Conservation (phyloP, 2,888 invertebrate species). For the Trissoscelio sp. region DNA sequence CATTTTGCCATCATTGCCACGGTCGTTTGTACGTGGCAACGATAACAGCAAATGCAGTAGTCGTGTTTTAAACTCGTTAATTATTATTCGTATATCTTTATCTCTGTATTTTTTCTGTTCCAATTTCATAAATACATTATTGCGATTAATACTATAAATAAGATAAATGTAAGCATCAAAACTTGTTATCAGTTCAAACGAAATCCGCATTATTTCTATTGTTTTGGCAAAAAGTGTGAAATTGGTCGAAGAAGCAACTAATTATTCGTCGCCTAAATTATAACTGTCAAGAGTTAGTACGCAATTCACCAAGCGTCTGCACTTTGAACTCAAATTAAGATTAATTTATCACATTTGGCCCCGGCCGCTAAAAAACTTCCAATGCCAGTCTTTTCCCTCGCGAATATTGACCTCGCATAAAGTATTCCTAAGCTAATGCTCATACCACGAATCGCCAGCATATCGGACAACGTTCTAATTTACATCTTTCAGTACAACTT, state of each 20-base stretch:
- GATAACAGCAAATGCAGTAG: conserved; percentile 68
- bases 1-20: conserved; percentile 63
- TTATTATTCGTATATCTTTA: conserved; percentile 64
- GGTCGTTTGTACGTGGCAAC: conserved; percentile 62
- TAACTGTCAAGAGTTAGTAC: conserved; percentile 15
- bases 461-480: conserved; percentile 30
- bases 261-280: conserved; percentile 49
- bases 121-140: conserved; percentile 57
- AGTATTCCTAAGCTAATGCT: conserved; percentile 33
- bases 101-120: conserved; percentile 58
- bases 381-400: conserved; percentile 42
- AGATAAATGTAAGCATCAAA: conserved; percentile 23
- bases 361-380: conserved; percentile 43
- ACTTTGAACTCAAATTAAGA: conserved; percentile 62
- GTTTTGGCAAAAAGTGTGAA: background rate
- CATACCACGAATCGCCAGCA: background rate
- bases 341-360: conserved; percentile 63
- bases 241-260: conserved; percentile 6
- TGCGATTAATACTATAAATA: conserved; percentile 53
- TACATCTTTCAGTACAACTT: conserved; percentile 4
- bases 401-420: conserved; percentile 35
- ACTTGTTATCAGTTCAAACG: background rate
- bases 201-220: conserved; percentile 14
- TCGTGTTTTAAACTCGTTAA: conserved; percentile 66
- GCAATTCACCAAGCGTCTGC: conserved; percentile 24